phyloP scores from a whole-genome alignment of 2,113 vertebrate species.

The Suncus etruscus region DNA sequence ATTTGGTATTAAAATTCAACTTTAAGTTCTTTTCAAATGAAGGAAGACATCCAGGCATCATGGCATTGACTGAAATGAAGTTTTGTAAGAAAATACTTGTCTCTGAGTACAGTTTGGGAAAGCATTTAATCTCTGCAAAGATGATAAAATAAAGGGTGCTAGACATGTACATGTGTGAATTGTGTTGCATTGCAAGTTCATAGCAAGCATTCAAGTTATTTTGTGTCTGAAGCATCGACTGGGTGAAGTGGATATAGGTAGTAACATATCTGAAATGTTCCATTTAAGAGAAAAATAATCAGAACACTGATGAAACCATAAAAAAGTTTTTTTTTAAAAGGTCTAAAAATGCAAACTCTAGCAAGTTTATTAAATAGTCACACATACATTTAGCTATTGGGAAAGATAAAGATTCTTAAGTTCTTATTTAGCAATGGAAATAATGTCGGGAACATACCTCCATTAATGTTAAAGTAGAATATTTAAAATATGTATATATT shows the following conservation, averaged over 20 bases:
- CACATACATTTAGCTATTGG: not conserved
- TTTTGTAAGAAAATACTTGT: not conserved
- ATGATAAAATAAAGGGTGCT: too few species aligned
- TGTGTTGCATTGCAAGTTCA: not conserved
- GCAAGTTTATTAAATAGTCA: not conserved
- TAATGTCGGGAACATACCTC: not conserved
- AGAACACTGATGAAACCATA: too few species aligned
- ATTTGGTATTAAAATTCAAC: too few species aligned
- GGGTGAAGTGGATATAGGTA: not conserved
- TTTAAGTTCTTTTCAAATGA: not conserved
- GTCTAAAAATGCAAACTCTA: too few species aligned
- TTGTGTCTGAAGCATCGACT: not conserved
- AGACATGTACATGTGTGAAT: too few species aligned
- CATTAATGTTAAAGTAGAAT: too few species aligned
- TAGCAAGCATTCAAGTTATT: slow-evolving; percentile 17
- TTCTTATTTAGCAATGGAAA: not conserved
- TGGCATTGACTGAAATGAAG: not conserved
- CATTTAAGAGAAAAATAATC: not conserved
- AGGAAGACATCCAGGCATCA: not conserved
- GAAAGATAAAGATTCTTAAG: not conserved
- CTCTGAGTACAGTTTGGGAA: not conserved
- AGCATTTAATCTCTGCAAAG: not conserved
- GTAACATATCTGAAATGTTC: not conserved
- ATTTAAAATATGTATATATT: too few species aligned
- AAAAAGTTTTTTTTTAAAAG: too few species aligned